Conservation (phyloP, 2,888 invertebrate genomes). For the Arge pagana region DNA sequence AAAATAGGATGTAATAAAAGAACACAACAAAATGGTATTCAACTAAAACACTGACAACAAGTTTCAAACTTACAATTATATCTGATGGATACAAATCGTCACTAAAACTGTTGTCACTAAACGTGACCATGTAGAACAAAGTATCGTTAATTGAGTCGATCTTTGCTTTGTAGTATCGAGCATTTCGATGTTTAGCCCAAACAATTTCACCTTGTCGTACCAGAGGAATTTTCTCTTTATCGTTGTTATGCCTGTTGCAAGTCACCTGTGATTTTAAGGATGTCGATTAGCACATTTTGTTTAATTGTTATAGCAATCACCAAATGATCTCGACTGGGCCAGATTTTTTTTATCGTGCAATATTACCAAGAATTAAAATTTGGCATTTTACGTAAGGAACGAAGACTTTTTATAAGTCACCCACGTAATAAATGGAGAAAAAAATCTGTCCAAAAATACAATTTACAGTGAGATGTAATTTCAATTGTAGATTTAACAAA, state of each 20-base stretch:
- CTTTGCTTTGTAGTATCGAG: slow-evolving; percentile 64
- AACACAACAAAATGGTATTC: not conserved
- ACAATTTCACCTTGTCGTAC: slow-evolving; percentile 58
- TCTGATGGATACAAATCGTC: slow-evolving; percentile 64
- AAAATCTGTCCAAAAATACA: no score
- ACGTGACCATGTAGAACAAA: slow-evolving; percentile 65
- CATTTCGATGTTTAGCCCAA: slow-evolving; percentile 67
- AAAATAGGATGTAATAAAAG: not conserved
- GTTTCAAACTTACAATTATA: slow-evolving; percentile 58
- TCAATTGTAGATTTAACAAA: no score
- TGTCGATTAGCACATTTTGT: not conserved
- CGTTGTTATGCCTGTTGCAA: slow-evolving; percentile 48
- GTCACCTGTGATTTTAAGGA: slow-evolving; percentile 43
- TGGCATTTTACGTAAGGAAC: no score
- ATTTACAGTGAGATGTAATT: no score
- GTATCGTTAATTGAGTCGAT: slow-evolving; percentile 59
- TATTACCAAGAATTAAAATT: no score
- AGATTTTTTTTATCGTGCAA: no score
- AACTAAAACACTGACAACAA: not conserved
- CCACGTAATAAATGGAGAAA: no score
- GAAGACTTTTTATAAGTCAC: no score
- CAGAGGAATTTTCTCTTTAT: slow-evolving; percentile 46
- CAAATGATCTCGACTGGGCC: no score
- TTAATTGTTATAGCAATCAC: not conserved
- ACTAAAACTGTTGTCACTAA: slow-evolving; percentile 66